Percentiles rank a stretch among this genome's conserved stretches.
Conservation (phyloP, 2,888 invertebrate species). For the Drosophila nr. fundita region DNA sequence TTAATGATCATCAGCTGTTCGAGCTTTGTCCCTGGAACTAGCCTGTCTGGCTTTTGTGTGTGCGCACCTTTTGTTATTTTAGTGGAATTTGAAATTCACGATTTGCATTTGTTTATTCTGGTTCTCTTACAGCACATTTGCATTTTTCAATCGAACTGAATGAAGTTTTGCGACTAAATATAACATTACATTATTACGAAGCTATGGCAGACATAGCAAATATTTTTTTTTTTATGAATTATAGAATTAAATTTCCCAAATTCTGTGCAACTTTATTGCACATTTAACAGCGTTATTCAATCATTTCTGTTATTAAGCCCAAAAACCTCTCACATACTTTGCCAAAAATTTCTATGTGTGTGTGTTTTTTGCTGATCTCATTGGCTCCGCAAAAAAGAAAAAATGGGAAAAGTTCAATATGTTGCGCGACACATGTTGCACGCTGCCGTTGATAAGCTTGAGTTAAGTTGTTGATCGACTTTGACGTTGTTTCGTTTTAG, state of each 20-base stretch:
- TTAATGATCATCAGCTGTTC: conserved; percentile 66
- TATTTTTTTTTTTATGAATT: conserved; percentile 1
- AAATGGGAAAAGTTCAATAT: conserved; percentile 18
- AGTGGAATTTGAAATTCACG: conserved; percentile 37
- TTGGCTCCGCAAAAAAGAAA: conserved; percentile 8
- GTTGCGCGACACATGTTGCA: conserved; percentile 61
- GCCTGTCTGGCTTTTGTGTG: conserved; percentile 13
- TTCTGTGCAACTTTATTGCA: not conserved
- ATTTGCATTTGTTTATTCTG: conserved; percentile 36
- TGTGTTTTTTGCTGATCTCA: conserved; percentile 58
- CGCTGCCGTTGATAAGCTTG: conserved; percentile 14
- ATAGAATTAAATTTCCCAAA: not conserved
- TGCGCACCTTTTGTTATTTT: conserved; percentile 60
- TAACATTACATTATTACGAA: conserved; percentile 68
- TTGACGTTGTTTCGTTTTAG: not conserved
- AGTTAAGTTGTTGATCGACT: conserved; percentile 3
- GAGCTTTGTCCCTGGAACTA: conserved; percentile 4
- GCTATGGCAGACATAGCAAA: conserved; percentile 47
- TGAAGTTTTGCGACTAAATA: conserved; percentile 29
- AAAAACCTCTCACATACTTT: conserved; percentile 35
- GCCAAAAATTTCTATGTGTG: not conserved
- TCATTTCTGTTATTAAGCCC: not conserved
- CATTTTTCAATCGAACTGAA: conserved; percentile 38
- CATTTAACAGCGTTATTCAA: not conserved
- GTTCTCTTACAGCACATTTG: conserved; percentile 46